These are phyloP conservation scores for Apeltes quadracus DNA, from an alignment of 2,113 vertebrate species.

Conservation along the genomic window DNA sequence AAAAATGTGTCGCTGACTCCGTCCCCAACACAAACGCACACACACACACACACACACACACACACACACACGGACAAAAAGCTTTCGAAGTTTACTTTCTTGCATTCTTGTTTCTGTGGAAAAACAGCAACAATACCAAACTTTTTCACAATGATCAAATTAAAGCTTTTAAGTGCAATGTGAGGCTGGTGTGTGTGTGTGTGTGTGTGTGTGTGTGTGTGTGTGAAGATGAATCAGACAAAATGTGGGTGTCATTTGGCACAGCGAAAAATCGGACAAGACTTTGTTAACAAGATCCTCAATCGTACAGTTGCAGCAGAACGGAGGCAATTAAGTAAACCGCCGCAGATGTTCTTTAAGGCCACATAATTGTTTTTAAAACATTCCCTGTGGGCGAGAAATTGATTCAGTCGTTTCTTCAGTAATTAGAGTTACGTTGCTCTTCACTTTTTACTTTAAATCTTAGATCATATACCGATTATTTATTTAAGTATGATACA, in stretches of 20 bases:
- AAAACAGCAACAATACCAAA: neutral
- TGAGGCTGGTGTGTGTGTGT: conserved; percentile 9
- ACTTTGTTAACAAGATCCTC: conserved; percentile 52
- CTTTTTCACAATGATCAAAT: neutral
- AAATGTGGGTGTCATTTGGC: conserved; percentile 52
- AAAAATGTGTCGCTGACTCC: conserved; percentile 46
- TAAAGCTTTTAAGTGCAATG: neutral
- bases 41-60: neutral
- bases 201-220: too few relatives aligned
- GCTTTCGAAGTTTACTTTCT: neutral
- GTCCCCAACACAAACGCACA: conserved; percentile 17
- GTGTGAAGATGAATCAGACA: conserved; percentile 56
- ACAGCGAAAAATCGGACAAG: conserved; percentile 49
- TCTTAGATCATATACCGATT: neutral
- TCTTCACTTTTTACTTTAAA: neutral
- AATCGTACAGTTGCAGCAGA: conserved; percentile 50
- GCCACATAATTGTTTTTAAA: neutral
- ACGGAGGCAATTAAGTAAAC: conserved; percentile 8
- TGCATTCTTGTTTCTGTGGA: neutral
- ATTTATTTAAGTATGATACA: neutral
- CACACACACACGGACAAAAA: neutral
- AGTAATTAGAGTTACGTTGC: neutral
- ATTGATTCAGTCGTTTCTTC: neutral
- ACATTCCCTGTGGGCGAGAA: neutral
- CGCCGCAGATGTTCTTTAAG: neutral